A percentile compares a stretch with the other conserved stretches of the same genome.
Evolutionary conservation across 2,888 invertebrate genomes (phyloP).

Genomic region (Eucera pruinosa): DNA sequence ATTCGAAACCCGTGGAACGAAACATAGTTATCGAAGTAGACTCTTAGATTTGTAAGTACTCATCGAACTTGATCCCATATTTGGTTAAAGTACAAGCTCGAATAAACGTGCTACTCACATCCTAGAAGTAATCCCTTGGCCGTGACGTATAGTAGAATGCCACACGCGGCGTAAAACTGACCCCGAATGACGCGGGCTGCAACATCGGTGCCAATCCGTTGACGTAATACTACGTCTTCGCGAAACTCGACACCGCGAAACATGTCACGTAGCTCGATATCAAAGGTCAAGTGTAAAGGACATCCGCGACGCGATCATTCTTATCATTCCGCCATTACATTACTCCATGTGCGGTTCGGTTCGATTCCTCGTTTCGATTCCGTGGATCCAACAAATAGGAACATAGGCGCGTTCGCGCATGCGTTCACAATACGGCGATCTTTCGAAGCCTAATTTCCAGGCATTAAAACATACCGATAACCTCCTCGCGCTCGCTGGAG

Average conservation of each 20-base stretch:
- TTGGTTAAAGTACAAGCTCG: no score
- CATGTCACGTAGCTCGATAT: no score
- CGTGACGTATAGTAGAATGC: no score
- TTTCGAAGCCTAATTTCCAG: constrained; percentile 42
- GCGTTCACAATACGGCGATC: not conserved
- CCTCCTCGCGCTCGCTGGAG: constrained; percentile 57
- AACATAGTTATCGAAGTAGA: no score
- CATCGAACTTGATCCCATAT: no score
- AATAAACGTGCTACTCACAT: no score
- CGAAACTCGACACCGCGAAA: not conserved
- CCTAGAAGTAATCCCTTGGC: no score
- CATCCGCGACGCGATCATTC: not conserved
- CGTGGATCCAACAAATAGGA: not conserved
- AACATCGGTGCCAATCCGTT: not conserved
- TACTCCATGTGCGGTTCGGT: not conserved
- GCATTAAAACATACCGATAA: constrained; percentile 44
- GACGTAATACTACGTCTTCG: not conserved
- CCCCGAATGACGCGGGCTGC: no score
- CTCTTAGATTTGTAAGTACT: no score
- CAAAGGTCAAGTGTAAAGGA: constrained; percentile 17
- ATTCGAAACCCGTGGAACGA: no score
- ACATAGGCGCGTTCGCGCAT: not conserved
- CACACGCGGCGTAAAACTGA: no score
- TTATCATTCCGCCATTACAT: not conserved
- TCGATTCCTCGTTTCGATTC: constrained; percentile 9